Evolutionary conservation across 2,113 vertebrate genomes (phyloP).

Genomic region (Dendrocopos noguchii): DNA sequence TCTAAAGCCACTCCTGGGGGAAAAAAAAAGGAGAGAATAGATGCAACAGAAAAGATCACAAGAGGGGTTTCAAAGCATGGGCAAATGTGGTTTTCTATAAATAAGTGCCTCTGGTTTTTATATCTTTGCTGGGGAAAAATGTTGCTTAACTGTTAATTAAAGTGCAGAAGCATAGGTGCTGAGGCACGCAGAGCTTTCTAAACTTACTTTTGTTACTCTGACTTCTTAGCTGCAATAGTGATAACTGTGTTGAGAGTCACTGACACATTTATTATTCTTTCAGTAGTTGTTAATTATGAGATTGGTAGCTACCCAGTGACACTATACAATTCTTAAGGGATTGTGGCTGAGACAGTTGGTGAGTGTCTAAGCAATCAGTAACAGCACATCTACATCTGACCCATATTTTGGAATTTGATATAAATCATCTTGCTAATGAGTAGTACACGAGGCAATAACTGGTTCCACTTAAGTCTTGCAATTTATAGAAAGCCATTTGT

Average conservation of each 20-base stretch:
- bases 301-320: neutral
- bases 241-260: neutral
- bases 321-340: neutral
- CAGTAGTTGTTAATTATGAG: conserved; percentile 40
- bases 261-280: conserved; percentile 40
- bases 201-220: neutral
- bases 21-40: neutral
- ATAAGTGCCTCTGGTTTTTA: neutral
- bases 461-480: conserved; percentile 21
- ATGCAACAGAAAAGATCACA: neutral
- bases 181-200: neutral
- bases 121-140: neutral
- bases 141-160: neutral
- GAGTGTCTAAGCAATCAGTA: conserved; percentile 5
- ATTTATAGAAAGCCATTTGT: conserved; percentile 37
- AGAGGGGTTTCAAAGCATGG: neutral
- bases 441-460: conserved; percentile 34
- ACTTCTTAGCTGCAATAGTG: neutral
- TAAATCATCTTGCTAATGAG: conserved; percentile 35
- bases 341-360: conserved; percentile 41
- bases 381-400: conserved; percentile 23
- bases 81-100: neutral
- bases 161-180: neutral
- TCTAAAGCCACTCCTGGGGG: neutral
- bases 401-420: conserved; percentile 32